Evolutionary conservation across 2,797 vertebrate species (phyloP).

Genomic region (Syngnathus rostellatus): DNA sequence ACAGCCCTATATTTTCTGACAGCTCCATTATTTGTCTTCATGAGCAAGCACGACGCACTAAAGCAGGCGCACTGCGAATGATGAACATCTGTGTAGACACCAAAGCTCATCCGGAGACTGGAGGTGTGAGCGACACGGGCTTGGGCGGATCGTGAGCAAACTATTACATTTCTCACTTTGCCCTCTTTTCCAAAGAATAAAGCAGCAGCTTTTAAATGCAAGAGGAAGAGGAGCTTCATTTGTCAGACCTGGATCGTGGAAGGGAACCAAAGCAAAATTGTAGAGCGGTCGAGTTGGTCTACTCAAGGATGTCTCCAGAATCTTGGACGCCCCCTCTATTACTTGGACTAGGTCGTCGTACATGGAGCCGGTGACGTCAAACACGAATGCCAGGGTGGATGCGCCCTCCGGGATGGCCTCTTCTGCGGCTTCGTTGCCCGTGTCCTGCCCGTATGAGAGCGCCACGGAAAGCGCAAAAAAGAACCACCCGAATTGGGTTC

Average conservation of each 20-base stretch:
- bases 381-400: slow-evolving; percentile 93
- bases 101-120: slow-evolving; percentile 47
- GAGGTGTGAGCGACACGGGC: slow-evolving; percentile 55
- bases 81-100: slow-evolving; percentile 69
- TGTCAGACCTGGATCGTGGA: slow-evolving; percentile 88
- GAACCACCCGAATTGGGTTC: slow-evolving; percentile 40
- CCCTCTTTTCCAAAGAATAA: slow-evolving; percentile 8
- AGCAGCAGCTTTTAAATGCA: background rate
- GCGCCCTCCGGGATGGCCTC: slow-evolving; percentile 84
- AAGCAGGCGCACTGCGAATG: slow-evolving; percentile 66
- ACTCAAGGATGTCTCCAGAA: slow-evolving; percentile 90
- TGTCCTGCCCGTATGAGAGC: slow-evolving; percentile 54
- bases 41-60: slow-evolving; percentile 26
- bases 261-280: slow-evolving; percentile 94
- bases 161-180: slow-evolving; percentile 63
- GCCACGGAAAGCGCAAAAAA: slow-evolving; percentile 50
- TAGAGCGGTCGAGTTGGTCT: slow-evolving; percentile 85
- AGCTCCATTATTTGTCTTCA: background rate
- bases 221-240: slow-evolving; percentile 21
- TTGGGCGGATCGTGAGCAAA: slow-evolving; percentile 57
- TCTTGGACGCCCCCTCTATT: slow-evolving; percentile 96
- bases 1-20: background rate
- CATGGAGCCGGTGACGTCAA: slow-evolving; percentile 98
- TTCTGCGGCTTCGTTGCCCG: slow-evolving; percentile 26
- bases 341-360: slow-evolving; percentile 97